Percentiles rank a stretch among this genome's conserved stretches.
Evolutionary conservation across 2,797 vertebrate species (phyloP).

Genomic region (Poecilia gillii): DNA sequence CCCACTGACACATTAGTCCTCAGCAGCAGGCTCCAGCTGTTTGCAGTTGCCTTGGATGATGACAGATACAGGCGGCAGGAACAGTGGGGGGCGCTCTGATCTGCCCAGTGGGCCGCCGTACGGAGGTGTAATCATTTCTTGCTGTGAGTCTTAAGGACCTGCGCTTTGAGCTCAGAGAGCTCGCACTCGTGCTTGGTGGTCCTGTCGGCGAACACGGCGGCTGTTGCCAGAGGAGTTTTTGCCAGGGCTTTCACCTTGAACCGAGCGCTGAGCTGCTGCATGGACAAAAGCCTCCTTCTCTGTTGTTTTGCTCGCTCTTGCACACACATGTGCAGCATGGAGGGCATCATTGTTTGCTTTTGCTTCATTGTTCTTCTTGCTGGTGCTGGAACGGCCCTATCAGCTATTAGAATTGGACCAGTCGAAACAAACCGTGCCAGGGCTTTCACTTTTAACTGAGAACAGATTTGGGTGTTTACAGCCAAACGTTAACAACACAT

Average conservation of each 20-base stretch:
- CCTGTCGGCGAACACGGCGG: constrained; percentile 56
- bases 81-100: constrained; percentile 59
- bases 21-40: constrained; percentile 32
- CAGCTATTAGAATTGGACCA: constrained; percentile 45
- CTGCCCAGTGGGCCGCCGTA: constrained; percentile 37
- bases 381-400: constrained; percentile 45
- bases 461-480: constrained; percentile 57
- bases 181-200: constrained; percentile 75
- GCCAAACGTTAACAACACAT: constrained; percentile 39
- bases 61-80: constrained; percentile 28
- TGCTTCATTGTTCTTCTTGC: constrained; percentile 35
- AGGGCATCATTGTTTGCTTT: constrained; percentile 55
- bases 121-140: constrained; percentile 66
- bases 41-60: constrained; percentile 32
- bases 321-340: constrained; percentile 14
- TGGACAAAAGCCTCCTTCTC: constrained; percentile 51
- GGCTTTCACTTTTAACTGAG: constrained; percentile 61
- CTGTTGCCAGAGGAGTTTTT: constrained; percentile 44
- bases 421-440: constrained; percentile 47
- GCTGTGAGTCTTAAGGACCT: constrained; percentile 55
- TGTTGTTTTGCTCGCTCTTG: constrained; percentile 26
- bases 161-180: constrained; percentile 47
- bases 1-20: constrained; percentile 8
- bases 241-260: constrained; percentile 70
- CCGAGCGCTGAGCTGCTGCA: constrained; percentile 48